Percentiles rank a stretch among this genome's conserved stretches.
These are phyloP conservation scores for Laodelphax striatellus DNA, from an alignment of 1,140 invertebrate genomes.

Conservation along the genomic window DNA sequence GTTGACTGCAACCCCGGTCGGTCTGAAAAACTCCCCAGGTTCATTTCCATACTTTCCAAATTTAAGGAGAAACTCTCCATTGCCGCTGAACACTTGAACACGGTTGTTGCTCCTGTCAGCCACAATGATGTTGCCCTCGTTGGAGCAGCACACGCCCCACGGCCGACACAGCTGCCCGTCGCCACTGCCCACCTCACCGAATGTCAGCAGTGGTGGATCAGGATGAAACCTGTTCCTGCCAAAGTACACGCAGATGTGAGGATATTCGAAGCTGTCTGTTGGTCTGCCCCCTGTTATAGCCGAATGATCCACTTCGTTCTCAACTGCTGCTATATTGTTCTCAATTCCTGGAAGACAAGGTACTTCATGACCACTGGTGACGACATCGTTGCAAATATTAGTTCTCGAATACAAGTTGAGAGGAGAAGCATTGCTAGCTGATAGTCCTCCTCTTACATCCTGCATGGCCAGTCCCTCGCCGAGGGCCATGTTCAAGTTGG, in stretches of 20 bases:
- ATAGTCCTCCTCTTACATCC: neutral
- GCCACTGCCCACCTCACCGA: slow-evolving; percentile 40
- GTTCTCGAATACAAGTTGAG: neutral
- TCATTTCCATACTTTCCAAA: slow-evolving; percentile 70
- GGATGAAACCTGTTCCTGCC: slow-evolving; percentile 12
- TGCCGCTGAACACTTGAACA: slow-evolving; percentile 69
- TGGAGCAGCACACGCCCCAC: slow-evolving; percentile 83
- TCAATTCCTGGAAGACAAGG: neutral
- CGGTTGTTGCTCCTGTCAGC: slow-evolving; percentile 89
- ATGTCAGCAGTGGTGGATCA: slow-evolving; percentile 27
- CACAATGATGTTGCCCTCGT: slow-evolving; percentile 67
- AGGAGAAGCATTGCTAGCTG: neutral
- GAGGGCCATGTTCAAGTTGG: neutral
- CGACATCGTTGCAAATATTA: neutral
- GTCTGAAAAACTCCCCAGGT: slow-evolving; percentile 80
- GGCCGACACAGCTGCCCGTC: slow-evolving; percentile 50
- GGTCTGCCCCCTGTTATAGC: neutral
- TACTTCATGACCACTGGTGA: neutral
- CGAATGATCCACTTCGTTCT: too few species aligned
- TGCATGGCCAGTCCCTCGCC: neutral
- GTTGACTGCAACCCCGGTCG: slow-evolving; percentile 77
- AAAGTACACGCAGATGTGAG: neutral
- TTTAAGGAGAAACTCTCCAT: slow-evolving; percentile 62
- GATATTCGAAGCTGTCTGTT: neutral
- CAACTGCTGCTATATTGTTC: neutral